A percentile compares a stretch with the other conserved stretches of the same genome.
Conservation (phyloP, 2,888 invertebrate species). For the Archips xylosteana region DNA sequence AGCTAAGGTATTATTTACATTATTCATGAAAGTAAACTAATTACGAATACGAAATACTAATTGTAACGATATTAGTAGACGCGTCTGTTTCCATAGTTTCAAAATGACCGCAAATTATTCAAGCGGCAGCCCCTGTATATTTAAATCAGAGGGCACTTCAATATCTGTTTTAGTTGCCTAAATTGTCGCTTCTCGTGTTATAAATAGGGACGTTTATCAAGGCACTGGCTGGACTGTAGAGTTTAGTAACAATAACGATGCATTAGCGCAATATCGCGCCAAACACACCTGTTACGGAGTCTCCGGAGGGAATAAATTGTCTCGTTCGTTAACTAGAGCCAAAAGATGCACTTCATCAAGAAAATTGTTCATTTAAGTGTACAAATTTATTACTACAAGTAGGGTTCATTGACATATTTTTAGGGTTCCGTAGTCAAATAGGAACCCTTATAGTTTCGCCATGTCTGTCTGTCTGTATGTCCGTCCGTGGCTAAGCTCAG, state of each 20-base stretch:
- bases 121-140: neutral
- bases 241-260: conserved; percentile 37
- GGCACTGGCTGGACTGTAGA: conserved; percentile 24
- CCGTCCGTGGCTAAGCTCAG: too few species aligned
- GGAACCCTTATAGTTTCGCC: too few species aligned
- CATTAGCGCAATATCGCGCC: conserved; percentile 33
- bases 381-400: neutral
- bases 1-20: neutral
- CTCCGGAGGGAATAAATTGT: conserved; percentile 29
- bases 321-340: conserved; percentile 12
- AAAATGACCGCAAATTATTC: conserved; percentile 15
- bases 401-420: neutral
- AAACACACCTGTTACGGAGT: conserved; percentile 37
- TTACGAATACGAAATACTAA: conserved; percentile 5
- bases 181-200: conserved; percentile 33
- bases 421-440: too few species aligned
- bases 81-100: neutral
- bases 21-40: conserved; percentile 12
- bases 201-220: conserved; percentile 38
- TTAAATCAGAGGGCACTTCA: conserved; percentile 18
- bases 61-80: conserved; percentile 5
- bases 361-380: neutral
- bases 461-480: too few species aligned
- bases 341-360: conserved; percentile 12
- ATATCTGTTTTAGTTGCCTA: conserved; percentile 18